Conservation (phyloP, 2,888 invertebrate species). For the Acholoe squamosa region DNA sequence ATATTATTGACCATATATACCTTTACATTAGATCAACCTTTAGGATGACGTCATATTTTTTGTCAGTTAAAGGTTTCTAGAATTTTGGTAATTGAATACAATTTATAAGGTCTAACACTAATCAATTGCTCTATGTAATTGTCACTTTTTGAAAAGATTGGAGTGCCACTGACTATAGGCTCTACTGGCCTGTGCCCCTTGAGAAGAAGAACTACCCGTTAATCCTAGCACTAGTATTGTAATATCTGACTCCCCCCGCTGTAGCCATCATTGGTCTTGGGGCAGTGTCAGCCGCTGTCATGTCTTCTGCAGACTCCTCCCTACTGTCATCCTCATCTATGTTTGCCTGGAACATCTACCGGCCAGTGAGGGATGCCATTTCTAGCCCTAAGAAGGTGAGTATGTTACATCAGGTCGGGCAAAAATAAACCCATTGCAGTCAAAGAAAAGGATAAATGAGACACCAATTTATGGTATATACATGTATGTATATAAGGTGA, state of each 20-base stretch:
- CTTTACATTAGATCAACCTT: too few species aligned
- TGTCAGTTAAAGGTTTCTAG: too few species aligned
- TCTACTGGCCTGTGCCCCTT: conserved; percentile 52
- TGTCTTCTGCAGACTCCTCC: conserved; percentile 68
- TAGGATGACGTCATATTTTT: too few species aligned
- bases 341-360: conserved; percentile 69
- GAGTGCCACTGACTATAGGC: conserved; percentile 66
- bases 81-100: too few species aligned
- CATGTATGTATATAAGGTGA: too few species aligned
- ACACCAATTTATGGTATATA: too few species aligned
- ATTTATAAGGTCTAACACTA: too few species aligned
- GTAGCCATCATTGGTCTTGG: conserved; percentile 97
- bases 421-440: too few species aligned
- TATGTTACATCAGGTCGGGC: too few species aligned
- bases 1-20: too few species aligned
- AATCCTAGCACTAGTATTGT: conserved; percentile 96
- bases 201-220: conserved; percentile 89
- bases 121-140: too few species aligned
- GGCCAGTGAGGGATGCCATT: conserved; percentile 55
- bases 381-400: background rate
- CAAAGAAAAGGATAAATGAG: too few species aligned
- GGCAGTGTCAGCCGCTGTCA: conserved; percentile 93
- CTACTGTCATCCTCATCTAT: conserved; percentile 68
- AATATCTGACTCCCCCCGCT: conserved; percentile 95
- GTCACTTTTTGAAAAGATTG: conserved; percentile 60